A percentile compares a stretch with the other conserved stretches of the same genome.
These are phyloP conservation scores for Drosophila bunnanda DNA, from an alignment of 2,888 invertebrate species.

Conservation along the genomic window DNA sequence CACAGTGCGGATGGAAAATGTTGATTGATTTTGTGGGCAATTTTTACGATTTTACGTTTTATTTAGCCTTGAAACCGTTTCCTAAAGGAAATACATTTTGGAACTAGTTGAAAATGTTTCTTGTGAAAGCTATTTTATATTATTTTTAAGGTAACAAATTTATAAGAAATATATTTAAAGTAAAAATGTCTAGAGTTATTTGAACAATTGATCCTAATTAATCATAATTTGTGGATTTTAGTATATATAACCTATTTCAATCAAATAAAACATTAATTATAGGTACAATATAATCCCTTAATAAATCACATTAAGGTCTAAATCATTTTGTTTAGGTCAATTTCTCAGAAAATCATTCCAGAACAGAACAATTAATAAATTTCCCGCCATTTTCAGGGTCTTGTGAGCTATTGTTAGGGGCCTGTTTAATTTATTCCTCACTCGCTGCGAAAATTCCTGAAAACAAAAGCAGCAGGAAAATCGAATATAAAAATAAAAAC, in stretches of 20 bases:
- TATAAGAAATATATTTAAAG: too few species aligned
- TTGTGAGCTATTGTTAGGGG: conserved; percentile 40
- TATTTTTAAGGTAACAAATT: too few species aligned
- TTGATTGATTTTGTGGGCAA: conserved; percentile 16
- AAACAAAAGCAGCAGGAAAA: conserved; percentile 59
- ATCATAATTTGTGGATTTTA: too few species aligned
- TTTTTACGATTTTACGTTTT: conserved; percentile 12
- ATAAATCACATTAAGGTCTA: conserved; percentile 2
- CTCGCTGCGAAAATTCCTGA: conserved; percentile 60
- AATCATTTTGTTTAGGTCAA: neutral
- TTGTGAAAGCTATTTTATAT: too few species aligned
- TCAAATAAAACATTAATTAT: neutral
- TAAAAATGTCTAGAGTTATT: too few species aligned
- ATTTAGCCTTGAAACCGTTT: conserved; percentile 1
- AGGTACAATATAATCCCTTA: neutral
- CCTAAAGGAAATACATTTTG: neutral
- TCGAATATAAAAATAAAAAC: conserved; percentile 6
- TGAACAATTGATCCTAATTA: too few species aligned
- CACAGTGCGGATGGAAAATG: conserved; percentile 9
- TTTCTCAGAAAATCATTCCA: conserved; percentile 23
- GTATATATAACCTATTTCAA: too few species aligned
- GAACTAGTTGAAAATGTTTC: neutral
- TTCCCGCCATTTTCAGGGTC: conserved; percentile 31
- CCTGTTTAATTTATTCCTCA: conserved; percentile 76
- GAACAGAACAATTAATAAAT: conserved; percentile 47